Percentiles rank a stretch among this genome's conserved stretches.
These are phyloP conservation scores for Orestias chungarensis DNA, from an alignment of 2,797 vertebrate species.

Conservation along the genomic window DNA sequence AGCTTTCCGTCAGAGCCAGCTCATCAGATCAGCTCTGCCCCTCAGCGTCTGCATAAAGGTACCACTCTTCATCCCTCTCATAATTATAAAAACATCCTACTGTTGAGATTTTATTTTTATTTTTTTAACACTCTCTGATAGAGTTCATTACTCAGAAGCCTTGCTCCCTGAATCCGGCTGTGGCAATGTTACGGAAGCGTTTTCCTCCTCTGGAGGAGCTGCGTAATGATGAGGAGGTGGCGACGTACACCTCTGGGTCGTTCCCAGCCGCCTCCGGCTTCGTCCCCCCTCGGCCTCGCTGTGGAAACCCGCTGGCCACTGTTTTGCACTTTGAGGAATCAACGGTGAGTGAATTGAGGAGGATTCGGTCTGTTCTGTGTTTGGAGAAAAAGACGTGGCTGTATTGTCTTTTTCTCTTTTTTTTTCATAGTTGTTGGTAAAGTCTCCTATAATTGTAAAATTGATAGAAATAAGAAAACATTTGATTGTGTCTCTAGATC, in stretches of 20 bases:
- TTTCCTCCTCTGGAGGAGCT: constrained; percentile 70
- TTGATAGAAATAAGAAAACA: background rate
- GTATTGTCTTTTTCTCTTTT: no score
- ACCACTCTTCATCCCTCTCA: background rate
- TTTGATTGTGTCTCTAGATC: no score
- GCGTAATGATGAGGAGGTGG: constrained; percentile 80
- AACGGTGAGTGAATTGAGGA: constrained; percentile 63
- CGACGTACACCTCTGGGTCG: constrained; percentile 67
- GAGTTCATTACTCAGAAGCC: constrained; percentile 43
- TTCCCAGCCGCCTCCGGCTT: constrained; percentile 19
- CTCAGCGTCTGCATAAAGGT: constrained; percentile 57
- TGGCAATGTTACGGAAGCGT: constrained; percentile 62
- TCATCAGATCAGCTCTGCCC: constrained; percentile 6
- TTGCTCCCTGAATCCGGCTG: constrained; percentile 31
- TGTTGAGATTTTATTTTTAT: background rate
- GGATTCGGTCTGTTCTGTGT: background rate
- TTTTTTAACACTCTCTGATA: constrained; percentile 23
- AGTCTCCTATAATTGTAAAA: no score
- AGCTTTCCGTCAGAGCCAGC: constrained; percentile 11
- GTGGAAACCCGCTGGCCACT: constrained; percentile 78
- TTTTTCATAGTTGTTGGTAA: no score
- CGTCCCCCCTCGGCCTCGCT: constrained; percentile 57
- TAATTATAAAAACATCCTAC: background rate
- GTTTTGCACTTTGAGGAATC: constrained; percentile 72
- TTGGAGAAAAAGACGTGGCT: no score